Conservation (phyloP, 2,113 vertebrate species). For the Hyaena hyaena region DNA sequence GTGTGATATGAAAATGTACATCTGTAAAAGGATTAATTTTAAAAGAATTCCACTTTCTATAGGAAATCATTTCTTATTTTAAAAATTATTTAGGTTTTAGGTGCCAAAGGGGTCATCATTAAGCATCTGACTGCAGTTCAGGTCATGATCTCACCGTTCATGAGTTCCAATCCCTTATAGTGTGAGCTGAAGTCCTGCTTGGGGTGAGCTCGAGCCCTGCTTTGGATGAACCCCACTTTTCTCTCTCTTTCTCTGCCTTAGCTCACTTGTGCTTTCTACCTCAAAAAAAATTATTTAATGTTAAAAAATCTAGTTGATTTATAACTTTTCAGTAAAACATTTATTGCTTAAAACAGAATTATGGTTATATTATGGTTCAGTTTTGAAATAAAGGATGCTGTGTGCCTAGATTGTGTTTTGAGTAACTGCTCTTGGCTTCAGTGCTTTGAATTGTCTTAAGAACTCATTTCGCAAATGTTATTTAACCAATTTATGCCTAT, state of each 20-base stretch:
- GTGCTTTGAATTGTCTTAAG: constrained; percentile 38
- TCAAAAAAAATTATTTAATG: neutral
- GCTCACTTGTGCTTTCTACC: no score
- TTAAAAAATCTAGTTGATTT: neutral
- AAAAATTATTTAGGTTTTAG: neutral
- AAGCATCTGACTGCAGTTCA: no score
- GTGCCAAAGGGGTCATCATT: no score
- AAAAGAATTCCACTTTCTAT: constrained; percentile 5
- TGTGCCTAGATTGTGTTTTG: neutral
- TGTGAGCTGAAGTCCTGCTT: no score
- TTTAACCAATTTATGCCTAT: constrained; percentile 9
- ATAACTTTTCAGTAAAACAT: constrained; percentile 14
- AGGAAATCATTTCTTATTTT: neutral
- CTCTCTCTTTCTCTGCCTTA: no score
- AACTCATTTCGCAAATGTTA: neutral
- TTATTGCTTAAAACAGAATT: neutral
- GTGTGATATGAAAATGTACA: neutral
- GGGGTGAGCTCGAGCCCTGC: no score
- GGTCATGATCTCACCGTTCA: no score
- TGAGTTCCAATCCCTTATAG: no score
- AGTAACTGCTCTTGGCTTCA: neutral
- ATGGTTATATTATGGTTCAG: neutral
- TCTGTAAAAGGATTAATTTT: neutral
- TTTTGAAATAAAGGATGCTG: neutral
- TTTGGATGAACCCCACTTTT: no score